Percentiles rank a stretch among this genome's conserved stretches.
Evolutionary conservation across 2,888 invertebrate genomes (phyloP).

Genomic region (Diaprepes abbreviatus): DNA sequence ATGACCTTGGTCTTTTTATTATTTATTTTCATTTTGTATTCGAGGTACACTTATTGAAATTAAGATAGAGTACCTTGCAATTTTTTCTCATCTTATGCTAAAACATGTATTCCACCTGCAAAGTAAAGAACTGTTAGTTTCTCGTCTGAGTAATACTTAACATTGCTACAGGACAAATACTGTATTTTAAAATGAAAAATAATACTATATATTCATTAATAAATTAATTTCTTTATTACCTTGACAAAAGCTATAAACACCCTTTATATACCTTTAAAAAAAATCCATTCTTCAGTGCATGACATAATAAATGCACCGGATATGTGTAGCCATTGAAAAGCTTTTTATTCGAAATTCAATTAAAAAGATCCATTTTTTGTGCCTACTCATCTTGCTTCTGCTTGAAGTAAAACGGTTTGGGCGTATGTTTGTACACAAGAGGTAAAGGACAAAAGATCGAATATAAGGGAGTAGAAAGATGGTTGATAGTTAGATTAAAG

Average conservation of each 20-base stretch:
- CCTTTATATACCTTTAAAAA: constrained; percentile 26
- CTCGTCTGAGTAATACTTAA: no score
- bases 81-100: no score
- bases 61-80: no score
- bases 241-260: constrained; percentile 32
- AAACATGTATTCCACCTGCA: no score
- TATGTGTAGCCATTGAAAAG: constrained; percentile 36
- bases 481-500: constrained; percentile 35
- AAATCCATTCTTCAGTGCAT: constrained; percentile 31
- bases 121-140: no score
- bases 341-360: constrained; percentile 47
- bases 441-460: constrained; percentile 32
- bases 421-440: constrained; percentile 49
- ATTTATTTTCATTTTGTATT: no score
- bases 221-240: constrained; percentile 37
- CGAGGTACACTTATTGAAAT: no score
- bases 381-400: constrained; percentile 42
- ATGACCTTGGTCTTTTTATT: no score
- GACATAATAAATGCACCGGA: constrained; percentile 43
- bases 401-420: constrained; percentile 44
- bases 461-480: constrained; percentile 26
- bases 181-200: no score
- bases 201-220: constrained; percentile 35
- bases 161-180: no score
- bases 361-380: constrained; percentile 45